A percentile compares a stretch with the other conserved stretches of the same genome.
These are phyloP conservation scores for Clusia tigrina DNA, from an alignment of 2,888 invertebrate genomes.

Conservation along the genomic window DNA sequence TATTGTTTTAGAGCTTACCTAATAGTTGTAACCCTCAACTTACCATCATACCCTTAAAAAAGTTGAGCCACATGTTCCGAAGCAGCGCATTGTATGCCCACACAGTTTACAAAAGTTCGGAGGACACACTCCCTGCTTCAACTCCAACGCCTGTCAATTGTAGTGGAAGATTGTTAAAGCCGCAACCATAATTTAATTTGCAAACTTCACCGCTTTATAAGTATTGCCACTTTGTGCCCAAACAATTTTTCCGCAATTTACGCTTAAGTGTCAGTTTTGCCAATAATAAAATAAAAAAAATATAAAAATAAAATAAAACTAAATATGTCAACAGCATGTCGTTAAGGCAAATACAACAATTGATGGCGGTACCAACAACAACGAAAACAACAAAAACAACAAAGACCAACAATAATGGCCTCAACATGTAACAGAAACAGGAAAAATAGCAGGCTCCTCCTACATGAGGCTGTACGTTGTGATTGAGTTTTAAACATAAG, in stretches of 20 bases:
- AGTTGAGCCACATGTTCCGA: too few relatives aligned
- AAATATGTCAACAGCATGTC: constrained; percentile 10
- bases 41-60: too few relatives aligned
- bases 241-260: constrained; percentile 6
- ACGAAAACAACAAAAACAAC: constrained; percentile 3
- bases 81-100: too few relatives aligned
- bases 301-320: constrained; percentile 12
- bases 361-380: not conserved
- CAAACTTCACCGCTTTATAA: constrained; percentile 3
- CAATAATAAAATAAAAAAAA: constrained; percentile 4
- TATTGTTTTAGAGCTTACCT: too few relatives aligned
- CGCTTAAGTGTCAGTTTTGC: constrained; percentile 14
- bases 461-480: not conserved
- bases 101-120: too few relatives aligned
- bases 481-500: not conserved
- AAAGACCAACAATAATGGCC: not conserved
- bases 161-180: not conserved
- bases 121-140: not conserved
- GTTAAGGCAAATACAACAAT: constrained; percentile 4
- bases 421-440: not conserved
- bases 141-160: not conserved
- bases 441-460: not conserved
- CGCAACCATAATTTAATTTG: constrained; percentile 2
- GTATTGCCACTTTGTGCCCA: not conserved
- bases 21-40: too few relatives aligned